A percentile compares a stretch with the other conserved stretches of the same genome.
Conservation (phyloP, 2,888 invertebrate genomes). For the Catocala nupta region DNA sequence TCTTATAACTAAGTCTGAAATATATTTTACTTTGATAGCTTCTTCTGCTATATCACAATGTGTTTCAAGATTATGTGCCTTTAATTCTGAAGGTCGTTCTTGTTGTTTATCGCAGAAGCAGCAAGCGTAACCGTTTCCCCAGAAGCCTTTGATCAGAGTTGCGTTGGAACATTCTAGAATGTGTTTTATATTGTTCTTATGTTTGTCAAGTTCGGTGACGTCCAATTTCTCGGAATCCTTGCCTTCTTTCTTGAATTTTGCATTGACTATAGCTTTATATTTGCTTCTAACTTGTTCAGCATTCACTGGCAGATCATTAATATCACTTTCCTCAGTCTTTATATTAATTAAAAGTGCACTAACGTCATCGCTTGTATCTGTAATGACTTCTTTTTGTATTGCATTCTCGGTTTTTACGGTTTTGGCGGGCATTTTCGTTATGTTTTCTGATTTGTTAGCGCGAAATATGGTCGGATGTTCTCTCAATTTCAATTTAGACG, state of each 20-base stretch:
- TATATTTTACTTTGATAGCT: conserved; percentile 44
- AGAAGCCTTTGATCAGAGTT: conserved; percentile 51
- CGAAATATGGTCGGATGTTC: conserved; percentile 32
- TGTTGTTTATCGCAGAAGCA: conserved; percentile 48
- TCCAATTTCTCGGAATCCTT: conserved; percentile 30
- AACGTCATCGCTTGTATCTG: conserved; percentile 1
- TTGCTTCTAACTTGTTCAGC: conserved; percentile 36
- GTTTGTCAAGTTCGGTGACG: conserved; percentile 45
- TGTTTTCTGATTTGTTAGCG: conserved; percentile 26
- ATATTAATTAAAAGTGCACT: conserved; percentile 8
- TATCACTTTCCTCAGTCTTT: conserved; percentile 19
- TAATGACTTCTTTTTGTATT: neutral
- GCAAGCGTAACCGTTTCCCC: conserved; percentile 52
- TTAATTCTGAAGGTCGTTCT: conserved; percentile 44
- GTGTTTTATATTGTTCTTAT: conserved; percentile 48
- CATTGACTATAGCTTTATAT: conserved; percentile 37
- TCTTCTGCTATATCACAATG: conserved; percentile 35
- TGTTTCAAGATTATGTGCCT: conserved; percentile 49
- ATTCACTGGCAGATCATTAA: conserved; percentile 13
- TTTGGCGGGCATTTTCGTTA: conserved; percentile 24
- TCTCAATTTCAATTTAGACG: conserved; percentile 22
- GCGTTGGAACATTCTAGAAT: conserved; percentile 56
- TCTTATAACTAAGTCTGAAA: conserved; percentile 59
- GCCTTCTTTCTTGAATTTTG: conserved; percentile 33
- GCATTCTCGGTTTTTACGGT: conserved; percentile 1